Conservation (phyloP, 2,797 vertebrate genomes). For the Etheostoma perlongum region DNA sequence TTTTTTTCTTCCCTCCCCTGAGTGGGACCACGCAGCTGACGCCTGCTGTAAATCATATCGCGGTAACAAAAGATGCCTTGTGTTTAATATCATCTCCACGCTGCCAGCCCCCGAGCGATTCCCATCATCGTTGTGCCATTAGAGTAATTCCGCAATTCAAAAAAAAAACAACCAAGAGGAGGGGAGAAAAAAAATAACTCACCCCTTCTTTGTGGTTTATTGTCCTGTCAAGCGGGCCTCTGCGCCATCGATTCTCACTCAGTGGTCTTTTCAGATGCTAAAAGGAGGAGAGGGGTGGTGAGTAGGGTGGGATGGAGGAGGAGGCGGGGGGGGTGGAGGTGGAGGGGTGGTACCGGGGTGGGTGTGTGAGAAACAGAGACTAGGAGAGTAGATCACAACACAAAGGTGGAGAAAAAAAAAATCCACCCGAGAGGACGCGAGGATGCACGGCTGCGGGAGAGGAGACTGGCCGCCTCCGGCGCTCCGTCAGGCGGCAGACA, state of each 20-base stretch:
- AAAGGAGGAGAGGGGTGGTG: constrained; percentile 79
- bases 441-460: constrained; percentile 48
- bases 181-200: constrained; percentile 78
- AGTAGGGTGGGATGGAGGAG: constrained; percentile 70
- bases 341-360: constrained; percentile 62
- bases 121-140: constrained; percentile 56
- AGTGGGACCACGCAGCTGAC: constrained; percentile 68
- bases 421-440: constrained; percentile 37
- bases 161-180: constrained; percentile 45
- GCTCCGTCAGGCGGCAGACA: constrained; percentile 56
- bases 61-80: constrained; percentile 85
- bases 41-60: constrained; percentile 78
- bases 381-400: constrained; percentile 84
- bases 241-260: constrained; percentile 90
- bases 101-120: constrained; percentile 57
- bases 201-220: constrained; percentile 90
- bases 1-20: constrained; percentile 13
- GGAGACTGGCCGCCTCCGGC: constrained; percentile 51
- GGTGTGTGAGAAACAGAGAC: constrained; percentile 85
- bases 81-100: constrained; percentile 70
- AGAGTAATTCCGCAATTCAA: constrained; percentile 72
- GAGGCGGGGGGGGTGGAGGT: constrained; percentile 64
- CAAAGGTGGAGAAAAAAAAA: constrained; percentile 80
- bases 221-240: constrained; percentile 90
- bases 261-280: constrained; percentile 89